These are phyloP conservation scores for Drosophila eohydei DNA, from an alignment of 2,888 invertebrate species.

Conservation along the genomic window DNA sequence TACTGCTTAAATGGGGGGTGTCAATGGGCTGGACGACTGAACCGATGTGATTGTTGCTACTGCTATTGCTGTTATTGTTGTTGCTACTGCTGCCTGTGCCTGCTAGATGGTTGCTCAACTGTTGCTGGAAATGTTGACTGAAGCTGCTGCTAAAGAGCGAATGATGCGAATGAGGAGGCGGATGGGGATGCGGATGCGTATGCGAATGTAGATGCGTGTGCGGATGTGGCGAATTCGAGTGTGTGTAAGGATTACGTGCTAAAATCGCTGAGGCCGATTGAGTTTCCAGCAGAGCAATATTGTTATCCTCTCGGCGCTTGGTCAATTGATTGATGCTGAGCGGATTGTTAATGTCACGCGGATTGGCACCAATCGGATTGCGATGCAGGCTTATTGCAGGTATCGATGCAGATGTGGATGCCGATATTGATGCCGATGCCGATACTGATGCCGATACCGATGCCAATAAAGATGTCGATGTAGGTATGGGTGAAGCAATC, in stretches of 20 bases:
- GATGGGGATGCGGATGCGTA: constrained; percentile 11
- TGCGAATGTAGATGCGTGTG: not conserved
- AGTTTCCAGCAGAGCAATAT: constrained; percentile 33
- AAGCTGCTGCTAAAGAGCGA: constrained; percentile 73
- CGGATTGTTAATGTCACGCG: constrained; percentile 96
- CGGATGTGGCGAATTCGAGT: constrained; percentile 10
- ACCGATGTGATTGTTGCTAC: constrained; percentile 49
- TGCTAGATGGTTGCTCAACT: constrained; percentile 78
- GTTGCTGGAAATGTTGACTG: constrained; percentile 83
- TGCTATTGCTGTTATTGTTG: constrained; percentile 74
- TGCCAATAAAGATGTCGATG: constrained; percentile 27
- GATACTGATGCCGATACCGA: constrained; percentile 1
- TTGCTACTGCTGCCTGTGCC: constrained; percentile 56
- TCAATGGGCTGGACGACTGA: constrained; percentile 15
- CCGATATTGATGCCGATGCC: not conserved
- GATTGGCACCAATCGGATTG: constrained; percentile 95
- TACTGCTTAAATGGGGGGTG: constrained; percentile 43
- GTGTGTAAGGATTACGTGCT: constrained; percentile 33
- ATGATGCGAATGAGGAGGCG: constrained; percentile 56
- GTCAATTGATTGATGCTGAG: constrained; percentile 95
- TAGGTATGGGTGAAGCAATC: not conserved
- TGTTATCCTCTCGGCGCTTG: constrained; percentile 85
- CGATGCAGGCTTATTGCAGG: constrained; percentile 82
- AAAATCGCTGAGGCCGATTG: constrained; percentile 35
- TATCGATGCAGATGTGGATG: not conserved